Percentiles rank a stretch among this genome's conserved stretches.
Conservation (phyloP, 2,797 vertebrate species). For the Rhodeus uyekii region DNA sequence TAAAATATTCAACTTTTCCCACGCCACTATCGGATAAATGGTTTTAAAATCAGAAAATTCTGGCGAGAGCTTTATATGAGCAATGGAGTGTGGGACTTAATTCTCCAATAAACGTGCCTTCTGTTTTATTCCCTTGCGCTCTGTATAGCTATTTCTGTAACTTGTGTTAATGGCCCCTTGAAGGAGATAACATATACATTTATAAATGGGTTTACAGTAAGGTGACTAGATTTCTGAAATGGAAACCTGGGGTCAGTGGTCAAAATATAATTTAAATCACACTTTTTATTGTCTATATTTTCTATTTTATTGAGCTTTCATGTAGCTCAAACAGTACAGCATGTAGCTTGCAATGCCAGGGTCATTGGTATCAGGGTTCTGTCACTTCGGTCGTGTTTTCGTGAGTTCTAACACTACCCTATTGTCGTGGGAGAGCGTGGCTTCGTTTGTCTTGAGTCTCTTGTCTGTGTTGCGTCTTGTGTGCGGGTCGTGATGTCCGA, state of each 20-base stretch:
- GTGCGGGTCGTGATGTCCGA: no score
- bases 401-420: no score
- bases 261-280: neutral
- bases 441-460: no score
- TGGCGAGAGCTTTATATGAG: neutral
- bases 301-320: no score
- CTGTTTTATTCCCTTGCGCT: constrained; percentile 1
- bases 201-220: neutral
- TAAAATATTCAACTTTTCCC: neutral
- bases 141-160: constrained; percentile 12
- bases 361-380: no score
- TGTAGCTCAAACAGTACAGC: no score
- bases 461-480: no score
- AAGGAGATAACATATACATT: neutral
- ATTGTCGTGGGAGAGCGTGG: no score
- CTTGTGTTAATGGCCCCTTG: neutral
- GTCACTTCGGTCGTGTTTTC: no score
- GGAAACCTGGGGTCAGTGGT: neutral
- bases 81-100: neutral
- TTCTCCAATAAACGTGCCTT: neutral
- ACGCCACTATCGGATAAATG: neutral
- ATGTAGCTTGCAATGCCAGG: no score
- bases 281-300: neutral
- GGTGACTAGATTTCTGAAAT: neutral
- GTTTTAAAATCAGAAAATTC: neutral